Evolutionary conservation across 2,888 invertebrate species (phyloP).

Genomic region (Xylota segnis): DNA sequence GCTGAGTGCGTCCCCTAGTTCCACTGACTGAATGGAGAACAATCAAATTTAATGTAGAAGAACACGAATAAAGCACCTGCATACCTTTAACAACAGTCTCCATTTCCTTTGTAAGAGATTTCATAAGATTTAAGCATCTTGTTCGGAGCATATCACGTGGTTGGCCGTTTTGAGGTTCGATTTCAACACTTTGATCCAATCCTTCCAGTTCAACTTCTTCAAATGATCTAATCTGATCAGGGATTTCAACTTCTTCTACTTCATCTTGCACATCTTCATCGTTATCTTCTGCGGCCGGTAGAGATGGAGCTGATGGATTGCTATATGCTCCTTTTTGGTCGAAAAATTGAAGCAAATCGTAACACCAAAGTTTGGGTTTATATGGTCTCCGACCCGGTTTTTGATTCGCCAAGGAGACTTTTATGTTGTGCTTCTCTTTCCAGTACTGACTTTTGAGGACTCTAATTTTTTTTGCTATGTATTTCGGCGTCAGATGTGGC

Average conservation of each 20-base stretch:
- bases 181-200: too few species aligned
- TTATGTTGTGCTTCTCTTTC: not conserved
- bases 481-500: not conserved
- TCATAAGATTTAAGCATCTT: conserved; percentile 17
- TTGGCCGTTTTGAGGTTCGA: not conserved
- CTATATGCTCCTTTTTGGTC: not conserved
- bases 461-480: conserved; percentile 6
- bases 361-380: conserved; percentile 21
- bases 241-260: not conserved
- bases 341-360: not conserved
- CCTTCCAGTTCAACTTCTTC: conserved; percentile 21
- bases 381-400: not conserved
- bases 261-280: not conserved
- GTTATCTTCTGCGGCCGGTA: not conserved
- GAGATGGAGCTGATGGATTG: not conserved
- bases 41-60: not conserved
- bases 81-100: not conserved
- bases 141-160: not conserved
- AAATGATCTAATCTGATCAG: not conserved
- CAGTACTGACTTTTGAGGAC: not conserved
- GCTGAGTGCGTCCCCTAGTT: not conserved
- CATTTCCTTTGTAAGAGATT: conserved; percentile 13
- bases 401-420: not conserved
- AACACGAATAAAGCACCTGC: too few species aligned
- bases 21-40: not conserved